phyloP scores from a whole-genome alignment of 1,140 invertebrate genomes.

The Steinernema feltiae region DNA sequence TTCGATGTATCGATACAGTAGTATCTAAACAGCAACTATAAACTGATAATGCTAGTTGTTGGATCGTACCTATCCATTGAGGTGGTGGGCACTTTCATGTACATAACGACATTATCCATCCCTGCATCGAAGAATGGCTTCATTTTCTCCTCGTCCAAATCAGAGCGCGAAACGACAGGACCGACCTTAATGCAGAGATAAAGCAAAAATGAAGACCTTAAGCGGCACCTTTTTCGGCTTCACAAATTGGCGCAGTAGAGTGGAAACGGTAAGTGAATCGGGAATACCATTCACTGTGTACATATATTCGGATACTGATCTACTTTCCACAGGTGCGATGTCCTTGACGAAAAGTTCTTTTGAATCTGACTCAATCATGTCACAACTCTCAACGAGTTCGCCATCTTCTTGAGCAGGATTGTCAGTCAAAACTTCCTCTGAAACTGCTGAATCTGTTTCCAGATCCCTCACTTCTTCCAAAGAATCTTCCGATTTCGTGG shows the following conservation, averaged over 20 bases:
- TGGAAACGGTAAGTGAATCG: slow-evolving; percentile 27
- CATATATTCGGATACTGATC: not conserved
- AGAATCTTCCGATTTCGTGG: too few relatives aligned
- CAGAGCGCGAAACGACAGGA: slow-evolving; percentile 30
- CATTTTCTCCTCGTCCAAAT: slow-evolving; percentile 31
- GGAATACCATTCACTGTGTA: slow-evolving; percentile 31
- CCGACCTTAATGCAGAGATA: slow-evolving; percentile 5
- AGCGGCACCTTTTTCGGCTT: slow-evolving; percentile 20
- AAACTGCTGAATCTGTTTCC: too few relatives aligned
- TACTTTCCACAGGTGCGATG: not conserved
- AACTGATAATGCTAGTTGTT: slow-evolving; percentile 16
- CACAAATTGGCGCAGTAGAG: slow-evolving; percentile 35
- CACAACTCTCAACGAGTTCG: not conserved
- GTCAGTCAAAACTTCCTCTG: too few relatives aligned
- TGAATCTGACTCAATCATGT: not conserved
- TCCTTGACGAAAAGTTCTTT: not conserved
- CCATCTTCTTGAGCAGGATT: not conserved
- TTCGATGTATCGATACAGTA: slow-evolving; percentile 28
- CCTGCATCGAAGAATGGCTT: slow-evolving; percentile 30
- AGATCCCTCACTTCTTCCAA: too few relatives aligned
- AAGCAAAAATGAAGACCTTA: not conserved
- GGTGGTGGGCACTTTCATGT: slow-evolving; percentile 29
- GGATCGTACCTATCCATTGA: slow-evolving; percentile 27
- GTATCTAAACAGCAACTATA: slow-evolving; percentile 24
- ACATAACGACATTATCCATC: slow-evolving; percentile 22